phyloP scores from a whole-genome alignment of 2,888 invertebrate species.

The Prenolepis imparis region DNA sequence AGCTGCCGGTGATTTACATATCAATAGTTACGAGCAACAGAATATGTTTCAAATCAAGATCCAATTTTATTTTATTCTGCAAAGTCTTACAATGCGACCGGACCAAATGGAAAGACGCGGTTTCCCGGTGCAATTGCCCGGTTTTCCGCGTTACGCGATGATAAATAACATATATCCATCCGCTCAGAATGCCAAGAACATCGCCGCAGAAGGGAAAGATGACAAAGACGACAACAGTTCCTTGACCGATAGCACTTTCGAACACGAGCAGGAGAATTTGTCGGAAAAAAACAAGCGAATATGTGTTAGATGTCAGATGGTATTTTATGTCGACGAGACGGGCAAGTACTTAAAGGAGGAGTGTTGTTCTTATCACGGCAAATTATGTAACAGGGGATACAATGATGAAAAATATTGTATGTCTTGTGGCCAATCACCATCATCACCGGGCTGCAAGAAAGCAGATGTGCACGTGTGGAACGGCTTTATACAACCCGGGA shows the following conservation, averaged over 20 bases:
- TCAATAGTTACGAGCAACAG: too few species aligned
- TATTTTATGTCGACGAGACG: constrained; percentile 90
- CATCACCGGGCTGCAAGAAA: constrained; percentile 89
- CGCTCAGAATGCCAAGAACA: too few species aligned
- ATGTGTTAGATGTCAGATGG: constrained; percentile 89
- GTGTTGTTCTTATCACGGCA: constrained; percentile 95
- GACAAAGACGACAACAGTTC: background rate
- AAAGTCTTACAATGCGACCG: background rate
- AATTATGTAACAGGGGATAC: constrained; percentile 86
- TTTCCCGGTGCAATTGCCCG: background rate
- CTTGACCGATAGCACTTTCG: background rate
- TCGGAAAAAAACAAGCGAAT: background rate
- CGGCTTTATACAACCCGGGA: constrained; percentile 89
- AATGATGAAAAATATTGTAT: constrained; percentile 86
- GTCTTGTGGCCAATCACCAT: constrained; percentile 89
- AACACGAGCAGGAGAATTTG: background rate
- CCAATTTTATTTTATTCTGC: background rate
- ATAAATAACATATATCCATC: background rate
- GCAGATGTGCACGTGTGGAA: constrained; percentile 92
- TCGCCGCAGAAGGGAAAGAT: background rate
- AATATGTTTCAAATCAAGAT: background rate
- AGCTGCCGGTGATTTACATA: too few species aligned
- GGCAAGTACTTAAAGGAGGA: constrained; percentile 91
- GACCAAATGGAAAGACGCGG: background rate
- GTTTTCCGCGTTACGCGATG: background rate